Evolutionary conservation across 2,888 invertebrate species (phyloP).

Genomic region (Ophion costatus): DNA sequence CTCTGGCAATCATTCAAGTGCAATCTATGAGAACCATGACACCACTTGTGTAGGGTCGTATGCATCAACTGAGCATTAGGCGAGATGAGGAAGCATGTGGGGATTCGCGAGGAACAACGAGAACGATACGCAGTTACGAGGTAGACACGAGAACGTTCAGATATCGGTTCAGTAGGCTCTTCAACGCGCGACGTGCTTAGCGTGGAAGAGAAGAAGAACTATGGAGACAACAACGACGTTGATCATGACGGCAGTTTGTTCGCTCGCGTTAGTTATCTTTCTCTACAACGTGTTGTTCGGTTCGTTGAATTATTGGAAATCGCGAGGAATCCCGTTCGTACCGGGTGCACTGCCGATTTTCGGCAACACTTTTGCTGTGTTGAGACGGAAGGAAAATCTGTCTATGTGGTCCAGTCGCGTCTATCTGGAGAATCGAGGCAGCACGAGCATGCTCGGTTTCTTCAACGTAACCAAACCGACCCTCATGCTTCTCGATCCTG

Average conservation of each 20-base stretch:
- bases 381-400: slow-evolving; percentile 16
- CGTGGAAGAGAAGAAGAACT: not conserved
- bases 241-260: not conserved
- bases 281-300: not conserved
- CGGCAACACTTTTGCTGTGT: slow-evolving; percentile 48
- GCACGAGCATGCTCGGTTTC: slow-evolving; percentile 58
- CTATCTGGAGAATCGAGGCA: slow-evolving; percentile 3
- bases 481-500: slow-evolving; percentile 49
- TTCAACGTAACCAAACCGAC: slow-evolving; percentile 38
- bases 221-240: not conserved
- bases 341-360: slow-evolving; percentile 49
- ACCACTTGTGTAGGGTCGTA: too few relatives aligned
- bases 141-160: not conserved
- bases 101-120: too few relatives aligned
- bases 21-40: too few relatives aligned
- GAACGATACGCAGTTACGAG: too few relatives aligned
- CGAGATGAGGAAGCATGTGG: too few relatives aligned
- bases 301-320: slow-evolving; percentile 44
- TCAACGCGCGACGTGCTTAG: not conserved
- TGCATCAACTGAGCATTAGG: too few relatives aligned
- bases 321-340: slow-evolving; percentile 48
- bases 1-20: too few relatives aligned
- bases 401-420: slow-evolving; percentile 20
- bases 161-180: not conserved
- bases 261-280: not conserved